phyloP scores from a whole-genome alignment of 2,888 invertebrate species.

The Tetheella fluctuosa region DNA sequence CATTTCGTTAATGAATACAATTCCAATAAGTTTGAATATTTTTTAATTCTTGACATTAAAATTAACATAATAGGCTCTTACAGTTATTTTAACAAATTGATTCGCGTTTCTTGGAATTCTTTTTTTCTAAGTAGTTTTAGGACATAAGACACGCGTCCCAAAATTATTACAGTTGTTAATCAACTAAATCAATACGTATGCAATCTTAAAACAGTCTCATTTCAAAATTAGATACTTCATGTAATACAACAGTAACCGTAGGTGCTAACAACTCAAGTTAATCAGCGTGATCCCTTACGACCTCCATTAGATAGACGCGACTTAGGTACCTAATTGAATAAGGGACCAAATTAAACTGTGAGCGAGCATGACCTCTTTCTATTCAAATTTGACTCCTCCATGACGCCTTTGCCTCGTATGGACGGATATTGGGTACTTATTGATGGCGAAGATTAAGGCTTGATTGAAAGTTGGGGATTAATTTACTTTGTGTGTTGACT shows the following conservation, averaged over 20 bases:
- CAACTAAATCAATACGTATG: slow-evolving; percentile 41
- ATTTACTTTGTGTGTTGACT: slow-evolving; percentile 14
- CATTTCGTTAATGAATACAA: too few relatives aligned
- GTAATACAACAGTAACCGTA: slow-evolving; percentile 47
- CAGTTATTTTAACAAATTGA: too few relatives aligned
- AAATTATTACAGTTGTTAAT: too few relatives aligned
- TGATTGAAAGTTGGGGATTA: slow-evolving; percentile 53
- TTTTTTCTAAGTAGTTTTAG: too few relatives aligned
- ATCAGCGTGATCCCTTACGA: slow-evolving; percentile 77
- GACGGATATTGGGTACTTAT: slow-evolving; percentile 56
- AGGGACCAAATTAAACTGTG: slow-evolving; percentile 79
- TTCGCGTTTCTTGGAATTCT: too few relatives aligned
- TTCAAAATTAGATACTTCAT: slow-evolving; percentile 20
- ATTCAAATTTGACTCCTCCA: slow-evolving; percentile 74
- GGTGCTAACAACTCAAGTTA: slow-evolving; percentile 75
- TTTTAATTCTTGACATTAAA: too few relatives aligned
- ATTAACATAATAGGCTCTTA: too few relatives aligned
- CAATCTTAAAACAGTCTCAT: slow-evolving; percentile 34
- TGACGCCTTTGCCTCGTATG: slow-evolving; percentile 58
- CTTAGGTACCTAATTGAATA: slow-evolving; percentile 79
- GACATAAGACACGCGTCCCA: too few relatives aligned
- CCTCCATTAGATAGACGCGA: slow-evolving; percentile 75
- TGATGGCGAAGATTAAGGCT: slow-evolving; percentile 57
- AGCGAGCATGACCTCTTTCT: slow-evolving; percentile 77
- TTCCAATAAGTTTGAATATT: too few relatives aligned